These are phyloP conservation scores for Taxidea taxus DNA, from an alignment of 2,113 vertebrate genomes.

Conservation along the genomic window DNA sequence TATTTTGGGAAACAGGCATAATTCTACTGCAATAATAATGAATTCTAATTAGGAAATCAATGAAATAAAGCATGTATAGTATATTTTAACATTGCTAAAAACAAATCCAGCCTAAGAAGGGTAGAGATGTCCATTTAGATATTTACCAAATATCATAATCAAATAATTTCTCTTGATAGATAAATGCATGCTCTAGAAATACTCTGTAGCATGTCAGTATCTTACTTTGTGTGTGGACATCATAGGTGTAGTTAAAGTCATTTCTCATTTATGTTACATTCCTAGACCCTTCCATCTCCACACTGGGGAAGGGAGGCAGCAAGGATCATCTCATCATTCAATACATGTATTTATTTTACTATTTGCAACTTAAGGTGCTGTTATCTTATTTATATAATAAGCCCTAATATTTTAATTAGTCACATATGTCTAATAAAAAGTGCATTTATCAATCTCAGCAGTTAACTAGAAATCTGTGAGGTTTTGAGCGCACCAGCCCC, in stretches of 20 bases:
- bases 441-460: not conserved
- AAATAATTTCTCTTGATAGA: not conserved
- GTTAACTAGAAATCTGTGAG: not conserved
- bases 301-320: not conserved
- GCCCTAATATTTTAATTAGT: not conserved
- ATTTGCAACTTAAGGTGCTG: not conserved
- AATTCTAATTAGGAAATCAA: conserved; percentile 6
- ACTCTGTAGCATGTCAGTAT: not conserved
- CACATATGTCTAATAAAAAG: not conserved
- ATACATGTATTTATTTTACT: not conserved
- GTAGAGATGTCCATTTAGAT: not conserved
- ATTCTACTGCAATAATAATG: not conserved
- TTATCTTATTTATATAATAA: not conserved
- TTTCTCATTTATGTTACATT: not conserved
- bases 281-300: not conserved
- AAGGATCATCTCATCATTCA: not conserved
- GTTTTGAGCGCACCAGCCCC: not conserved
- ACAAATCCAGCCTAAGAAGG: not conserved
- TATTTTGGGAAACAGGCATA: not conserved
- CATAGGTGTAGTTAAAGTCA: not conserved
- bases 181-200: not conserved
- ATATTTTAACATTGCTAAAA: conserved; percentile 5
- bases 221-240: not conserved
- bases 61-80: not conserved
- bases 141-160: not conserved